These are phyloP conservation scores for Plodia interpunctella DNA, from an alignment of 1,140 invertebrate species.

Conservation along the genomic window DNA sequence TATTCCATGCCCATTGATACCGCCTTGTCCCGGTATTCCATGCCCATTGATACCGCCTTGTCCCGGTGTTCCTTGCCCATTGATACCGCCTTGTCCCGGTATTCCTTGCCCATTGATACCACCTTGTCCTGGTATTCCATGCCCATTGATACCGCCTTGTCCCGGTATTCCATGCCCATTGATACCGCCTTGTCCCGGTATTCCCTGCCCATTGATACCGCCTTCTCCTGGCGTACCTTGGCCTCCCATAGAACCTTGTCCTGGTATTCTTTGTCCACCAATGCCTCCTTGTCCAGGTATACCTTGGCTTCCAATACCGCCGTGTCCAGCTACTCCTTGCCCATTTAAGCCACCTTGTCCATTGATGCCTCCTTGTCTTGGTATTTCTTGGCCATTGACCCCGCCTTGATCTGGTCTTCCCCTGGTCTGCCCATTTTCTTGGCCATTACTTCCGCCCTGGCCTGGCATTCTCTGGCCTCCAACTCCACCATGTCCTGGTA, in stretches of 20 bases:
- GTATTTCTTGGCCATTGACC: background rate
- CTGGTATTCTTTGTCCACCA: background rate
- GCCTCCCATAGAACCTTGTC: background rate
- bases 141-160: background rate
- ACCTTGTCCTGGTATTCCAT: background rate
- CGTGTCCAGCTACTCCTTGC: too few relatives aligned
- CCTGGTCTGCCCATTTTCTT: too few relatives aligned
- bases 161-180: background rate
- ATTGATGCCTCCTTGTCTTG: background rate
- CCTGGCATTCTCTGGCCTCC: background rate
- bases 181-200: too few relatives aligned
- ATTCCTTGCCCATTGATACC: too few relatives aligned
- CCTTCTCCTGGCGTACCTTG: too few relatives aligned
- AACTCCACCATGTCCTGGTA: background rate
- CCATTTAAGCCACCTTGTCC: background rate
- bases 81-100: too few relatives aligned
- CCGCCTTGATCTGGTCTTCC: background rate
- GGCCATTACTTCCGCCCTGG: background rate
- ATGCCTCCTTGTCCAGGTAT: background rate
- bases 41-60: too few relatives aligned
- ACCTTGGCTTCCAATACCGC: too few relatives aligned
- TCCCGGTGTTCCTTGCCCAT: too few relatives aligned
- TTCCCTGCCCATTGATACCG: too few relatives aligned
- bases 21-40: too few relatives aligned
- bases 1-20: too few relatives aligned